Percentiles rank a stretch among this genome's conserved stretches.
These are phyloP conservation scores for Archips xylosteana DNA, from an alignment of 2,888 invertebrate species.

Conservation along the genomic window DNA sequence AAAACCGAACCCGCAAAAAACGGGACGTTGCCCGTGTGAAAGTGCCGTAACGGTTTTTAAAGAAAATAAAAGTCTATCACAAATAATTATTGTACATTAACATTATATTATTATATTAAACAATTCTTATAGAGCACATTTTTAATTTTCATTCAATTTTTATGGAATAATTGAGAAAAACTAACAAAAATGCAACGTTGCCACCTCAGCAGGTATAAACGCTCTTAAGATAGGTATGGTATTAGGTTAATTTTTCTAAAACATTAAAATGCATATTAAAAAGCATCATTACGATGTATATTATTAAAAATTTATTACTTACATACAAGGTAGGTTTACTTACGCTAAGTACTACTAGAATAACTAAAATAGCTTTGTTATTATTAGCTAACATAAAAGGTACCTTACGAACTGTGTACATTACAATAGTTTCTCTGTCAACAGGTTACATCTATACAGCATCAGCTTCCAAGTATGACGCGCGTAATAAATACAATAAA, in stretches of 20 bases:
- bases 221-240: too few relatives aligned
- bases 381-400: constrained; percentile 75
- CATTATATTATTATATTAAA: too few relatives aligned
- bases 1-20: too few relatives aligned
- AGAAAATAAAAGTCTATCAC: too few relatives aligned
- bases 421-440: constrained; percentile 64
- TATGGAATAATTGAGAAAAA: too few relatives aligned
- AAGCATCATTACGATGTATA: constrained; percentile 56
- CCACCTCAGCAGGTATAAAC: too few relatives aligned
- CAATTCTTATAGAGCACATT: too few relatives aligned
- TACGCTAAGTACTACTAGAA: constrained; percentile 73
- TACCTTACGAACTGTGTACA: constrained; percentile 77
- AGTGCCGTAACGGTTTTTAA: too few relatives aligned
- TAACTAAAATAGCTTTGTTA: constrained; percentile 75
- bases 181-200: too few relatives aligned
- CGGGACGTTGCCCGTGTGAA: too few relatives aligned
- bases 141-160: too few relatives aligned
- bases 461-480: constrained; percentile 70
- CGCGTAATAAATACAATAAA: constrained; percentile 82
- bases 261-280: constrained; percentile 34
- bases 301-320: constrained; percentile 83
- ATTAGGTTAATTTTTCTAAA: neutral
- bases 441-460: constrained; percentile 60
- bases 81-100: too few relatives aligned
- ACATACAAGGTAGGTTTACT: constrained; percentile 80